Percentiles rank a stretch among this genome's conserved stretches.
Conservation (phyloP, 1,140 invertebrate genomes). For the Periplaneta americana region DNA sequence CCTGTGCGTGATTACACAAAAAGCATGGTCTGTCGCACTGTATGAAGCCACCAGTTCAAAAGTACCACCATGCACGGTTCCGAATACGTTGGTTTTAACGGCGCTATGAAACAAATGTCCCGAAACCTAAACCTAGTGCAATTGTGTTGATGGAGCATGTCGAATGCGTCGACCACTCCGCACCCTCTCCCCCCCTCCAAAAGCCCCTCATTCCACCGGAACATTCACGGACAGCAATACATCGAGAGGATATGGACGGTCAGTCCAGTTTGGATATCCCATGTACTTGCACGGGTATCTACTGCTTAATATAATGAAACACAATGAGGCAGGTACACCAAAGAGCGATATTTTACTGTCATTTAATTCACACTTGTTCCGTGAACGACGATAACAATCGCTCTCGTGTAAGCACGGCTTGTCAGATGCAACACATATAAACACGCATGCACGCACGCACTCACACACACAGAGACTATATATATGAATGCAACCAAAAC, state of each 20-base stretch:
- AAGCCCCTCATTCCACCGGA: no score
- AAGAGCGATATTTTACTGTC: not conserved
- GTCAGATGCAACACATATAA: not conserved
- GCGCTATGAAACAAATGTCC: not conserved
- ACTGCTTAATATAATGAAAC: not conserved
- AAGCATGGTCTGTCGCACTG: no score
- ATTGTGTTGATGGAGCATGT: not conserved
- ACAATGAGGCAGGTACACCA: not conserved
- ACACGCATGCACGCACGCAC: no score
- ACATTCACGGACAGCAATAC: not conserved
- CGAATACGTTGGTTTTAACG: not conserved
- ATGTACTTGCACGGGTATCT: not conserved
- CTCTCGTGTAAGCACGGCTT: not conserved
- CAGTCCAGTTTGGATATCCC: not conserved
- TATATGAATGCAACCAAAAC: not conserved
- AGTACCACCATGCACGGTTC: no score
- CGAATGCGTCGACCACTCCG: not conserved
- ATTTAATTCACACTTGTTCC: not conserved
- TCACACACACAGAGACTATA: not conserved
- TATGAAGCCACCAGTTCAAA: no score
- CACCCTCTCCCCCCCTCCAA: not conserved
- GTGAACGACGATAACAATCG: not conserved
- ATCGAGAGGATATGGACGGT: not conserved
- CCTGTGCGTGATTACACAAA: no score
- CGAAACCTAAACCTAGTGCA: not conserved